phyloP scores from a whole-genome alignment of 2,888 invertebrate genomes.

The Ectemnius continuus region DNA sequence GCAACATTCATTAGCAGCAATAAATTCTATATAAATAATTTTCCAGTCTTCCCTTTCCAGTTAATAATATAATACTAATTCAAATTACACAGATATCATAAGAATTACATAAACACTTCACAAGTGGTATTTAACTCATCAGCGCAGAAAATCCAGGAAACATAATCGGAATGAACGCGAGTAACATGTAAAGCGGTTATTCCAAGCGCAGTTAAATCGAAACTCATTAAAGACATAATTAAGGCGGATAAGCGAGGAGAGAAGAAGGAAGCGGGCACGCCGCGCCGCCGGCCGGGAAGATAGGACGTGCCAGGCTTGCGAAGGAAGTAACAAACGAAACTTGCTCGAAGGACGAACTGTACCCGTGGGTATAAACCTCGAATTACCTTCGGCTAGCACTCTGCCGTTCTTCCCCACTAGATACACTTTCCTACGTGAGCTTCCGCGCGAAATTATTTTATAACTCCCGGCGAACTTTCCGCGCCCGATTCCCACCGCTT shows the following conservation, averaged over 20 bases:
- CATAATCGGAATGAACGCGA: no score
- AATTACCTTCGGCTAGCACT: slow-evolving; percentile 38
- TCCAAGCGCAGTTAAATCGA: slow-evolving; percentile 15
- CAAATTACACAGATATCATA: no score
- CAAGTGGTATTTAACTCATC: no score
- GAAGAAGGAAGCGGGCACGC: not conserved
- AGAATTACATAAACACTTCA: no score
- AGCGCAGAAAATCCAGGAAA: no score
- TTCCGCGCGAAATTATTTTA: slow-evolving; percentile 44
- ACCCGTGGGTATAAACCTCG: slow-evolving; percentile 42
- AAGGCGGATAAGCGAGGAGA: slow-evolving; percentile 10
- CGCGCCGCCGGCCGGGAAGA: no score
- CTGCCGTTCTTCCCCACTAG: slow-evolving; percentile 13
- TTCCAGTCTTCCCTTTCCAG: no score
- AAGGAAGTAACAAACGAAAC: slow-evolving; percentile 29
- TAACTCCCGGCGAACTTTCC: slow-evolving; percentile 41
- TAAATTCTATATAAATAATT: no score
- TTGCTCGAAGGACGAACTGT: slow-evolving; percentile 25
- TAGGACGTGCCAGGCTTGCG: slow-evolving; percentile 19
- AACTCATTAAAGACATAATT: slow-evolving; percentile 31
- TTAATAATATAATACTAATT: no score
- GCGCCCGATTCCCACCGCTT: no score
- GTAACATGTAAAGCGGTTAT: no score
- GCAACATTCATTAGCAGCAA: no score
- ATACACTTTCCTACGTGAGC: slow-evolving; percentile 40